A percentile compares a stretch with the other conserved stretches of the same genome.
Evolutionary conservation across 2,113 vertebrate genomes (phyloP).

Genomic region (Paramormyrops kingsleyae): DNA sequence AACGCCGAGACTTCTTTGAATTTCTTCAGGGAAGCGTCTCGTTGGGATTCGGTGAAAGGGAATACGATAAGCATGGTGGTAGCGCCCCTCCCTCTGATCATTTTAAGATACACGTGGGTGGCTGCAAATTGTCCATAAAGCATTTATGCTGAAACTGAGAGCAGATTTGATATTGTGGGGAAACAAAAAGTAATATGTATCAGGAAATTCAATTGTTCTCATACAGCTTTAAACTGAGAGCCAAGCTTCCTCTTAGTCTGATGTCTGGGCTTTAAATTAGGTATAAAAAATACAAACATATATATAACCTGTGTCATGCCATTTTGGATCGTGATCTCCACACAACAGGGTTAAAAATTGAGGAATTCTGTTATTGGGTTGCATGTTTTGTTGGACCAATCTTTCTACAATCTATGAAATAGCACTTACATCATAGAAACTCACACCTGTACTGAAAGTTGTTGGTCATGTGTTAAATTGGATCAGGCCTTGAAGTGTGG

Average conservation of each 20-base stretch:
- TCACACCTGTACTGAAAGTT: neutral
- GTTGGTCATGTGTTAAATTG: neutral
- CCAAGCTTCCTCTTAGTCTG: constrained; percentile 57
- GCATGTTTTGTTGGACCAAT: neutral
- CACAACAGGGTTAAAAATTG: neutral
- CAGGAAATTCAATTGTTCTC: constrained; percentile 71
- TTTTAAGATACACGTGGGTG: constrained; percentile 51
- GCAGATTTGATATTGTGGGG: constrained; percentile 70
- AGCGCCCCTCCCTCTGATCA: constrained; percentile 17
- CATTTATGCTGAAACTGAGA: constrained; percentile 61
- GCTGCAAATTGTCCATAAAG: constrained; percentile 66
- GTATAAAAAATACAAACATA: constrained; percentile 38
- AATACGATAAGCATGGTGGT: constrained; percentile 9
- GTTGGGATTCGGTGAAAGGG: neutral
- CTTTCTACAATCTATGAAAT: neutral
- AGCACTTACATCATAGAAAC: neutral
- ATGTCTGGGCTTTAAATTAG: constrained; percentile 51
- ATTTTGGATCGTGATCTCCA: neutral
- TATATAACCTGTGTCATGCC: neutral
- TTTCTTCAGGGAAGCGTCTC: neutral
- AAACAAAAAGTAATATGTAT: constrained; percentile 68
- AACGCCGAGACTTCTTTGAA: neutral
- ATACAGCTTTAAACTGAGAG: constrained; percentile 53
- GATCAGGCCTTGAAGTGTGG: neutral
- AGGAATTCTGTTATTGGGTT: neutral